phyloP scores from a whole-genome alignment of 2,797 vertebrate genomes.

The Lepilemur ruficaudatus region DNA sequence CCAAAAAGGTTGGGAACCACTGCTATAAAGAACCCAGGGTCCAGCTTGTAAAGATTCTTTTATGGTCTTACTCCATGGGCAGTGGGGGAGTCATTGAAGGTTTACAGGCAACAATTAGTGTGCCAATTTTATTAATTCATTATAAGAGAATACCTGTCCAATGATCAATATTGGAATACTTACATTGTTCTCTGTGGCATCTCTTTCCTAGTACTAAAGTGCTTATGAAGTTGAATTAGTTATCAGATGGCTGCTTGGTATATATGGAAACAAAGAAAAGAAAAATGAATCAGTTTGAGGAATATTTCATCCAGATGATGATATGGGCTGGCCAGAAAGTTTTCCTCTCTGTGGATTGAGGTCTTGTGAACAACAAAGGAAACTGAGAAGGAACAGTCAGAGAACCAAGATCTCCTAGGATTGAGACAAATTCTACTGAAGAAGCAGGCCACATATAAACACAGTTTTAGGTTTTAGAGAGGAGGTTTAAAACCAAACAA shows the following conservation, averaged over 20 bases:
- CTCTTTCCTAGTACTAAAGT: not conserved
- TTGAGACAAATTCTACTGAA: not conserved
- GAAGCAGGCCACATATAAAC: not conserved
- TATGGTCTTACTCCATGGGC: not conserved
- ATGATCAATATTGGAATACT: not conserved
- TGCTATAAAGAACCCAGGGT: not conserved
- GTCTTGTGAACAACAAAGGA: not conserved
- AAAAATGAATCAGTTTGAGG: not conserved
- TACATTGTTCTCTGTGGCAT: not conserved
- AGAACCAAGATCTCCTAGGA: not conserved
- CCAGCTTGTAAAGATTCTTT: not conserved
- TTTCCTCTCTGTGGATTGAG: not conserved
- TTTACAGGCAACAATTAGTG: not conserved
- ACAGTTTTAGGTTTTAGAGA: conserved; percentile 37
- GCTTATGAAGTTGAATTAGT: conserved; percentile 6
- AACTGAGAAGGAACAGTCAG: not conserved
- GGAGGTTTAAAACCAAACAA: conserved; percentile 23
- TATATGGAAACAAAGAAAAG: conserved; percentile 35
- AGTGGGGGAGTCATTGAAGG: not conserved
- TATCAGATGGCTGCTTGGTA: conserved; percentile 38
- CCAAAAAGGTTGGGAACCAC: too few relatives aligned
- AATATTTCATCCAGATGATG: conserved; percentile 23
- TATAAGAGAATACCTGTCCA: not conserved
- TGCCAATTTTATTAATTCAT: conserved; percentile 41
- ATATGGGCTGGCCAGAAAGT: not conserved